Evolutionary conservation across 1,140 invertebrate genomes (phyloP), one percentile per base, ranked within the genome.

Genomic region (Myzus persicae): DNA sequence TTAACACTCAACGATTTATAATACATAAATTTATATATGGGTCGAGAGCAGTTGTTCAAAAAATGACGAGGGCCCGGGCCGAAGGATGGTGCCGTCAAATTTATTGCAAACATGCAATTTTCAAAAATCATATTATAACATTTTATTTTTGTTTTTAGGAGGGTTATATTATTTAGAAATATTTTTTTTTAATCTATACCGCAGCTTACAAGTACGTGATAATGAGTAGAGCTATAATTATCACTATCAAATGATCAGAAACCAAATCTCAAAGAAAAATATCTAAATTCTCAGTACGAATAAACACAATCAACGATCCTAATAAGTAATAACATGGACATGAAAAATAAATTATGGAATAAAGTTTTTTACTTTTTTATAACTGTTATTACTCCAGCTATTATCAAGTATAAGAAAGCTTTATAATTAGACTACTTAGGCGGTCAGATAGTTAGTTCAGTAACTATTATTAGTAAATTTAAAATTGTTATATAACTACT

Each of bases 1-100:
- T 44, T 87, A 88, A 88, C 44, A 31, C 42, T n/a, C 85, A 24
- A n/a, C 31, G n/a, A 88, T 88, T 88, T 88, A 88, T 88, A 48
- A 88, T 88, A 87, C 59, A 67, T 11, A 67, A 11, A 36, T 76
- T 6, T 76, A n/a, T 76, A n/a, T n/a, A 76, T n/a, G 31, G n/a
- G 14, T n/a, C 59, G 59, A 5, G 59, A 76, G 59, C 14, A 76
- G 59, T 54, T 54, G 54, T 76, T n/a, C n/a, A 5, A 76, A 76
- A 76, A 76, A 76, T 18, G 11, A 76, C 4, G 31, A 76, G 14
- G 31, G n/a, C 11, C 54, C 54, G 9, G 54, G 2, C 14, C 59
- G 31, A 76, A 76, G 31, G 0, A 76, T 76, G 3, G 31, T n/a
- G 14, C 4, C n/a, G 59, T 76, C 31, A 36, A 18, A 76, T 76